Conservation (phyloP, 1,140 invertebrate genomes). For the Platorchestia sp. region DNA sequence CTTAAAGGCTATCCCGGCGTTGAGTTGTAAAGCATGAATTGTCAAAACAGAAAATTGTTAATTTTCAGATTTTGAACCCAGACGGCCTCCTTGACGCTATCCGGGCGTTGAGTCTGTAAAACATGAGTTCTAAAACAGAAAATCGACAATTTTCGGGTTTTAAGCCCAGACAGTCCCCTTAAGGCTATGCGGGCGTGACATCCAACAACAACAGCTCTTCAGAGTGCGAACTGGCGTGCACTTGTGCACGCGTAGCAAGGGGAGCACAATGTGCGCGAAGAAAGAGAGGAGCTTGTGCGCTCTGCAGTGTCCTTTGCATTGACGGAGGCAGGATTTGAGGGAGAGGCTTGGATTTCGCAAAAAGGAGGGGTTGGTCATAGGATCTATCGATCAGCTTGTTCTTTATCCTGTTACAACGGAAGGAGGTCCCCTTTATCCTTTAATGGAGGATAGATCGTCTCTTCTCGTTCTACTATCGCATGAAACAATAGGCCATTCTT, state of each 20-base stretch:
- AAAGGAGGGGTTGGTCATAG: background rate
- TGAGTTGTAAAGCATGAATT: no score
- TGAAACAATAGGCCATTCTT: no score
- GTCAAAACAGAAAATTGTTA: no score
- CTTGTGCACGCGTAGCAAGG: background rate
- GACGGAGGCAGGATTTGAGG: background rate
- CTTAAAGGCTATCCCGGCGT: background rate
- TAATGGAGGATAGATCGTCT: background rate
- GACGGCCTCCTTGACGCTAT: no score
- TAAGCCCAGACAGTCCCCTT: no score
- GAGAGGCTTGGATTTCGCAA: background rate
- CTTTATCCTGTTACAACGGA: background rate
- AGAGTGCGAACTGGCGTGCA: background rate
- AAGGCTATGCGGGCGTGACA: background rate
- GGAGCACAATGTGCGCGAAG: background rate
- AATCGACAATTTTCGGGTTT: no score
- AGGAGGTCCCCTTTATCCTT: background rate
- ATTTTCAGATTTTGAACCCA: no score
- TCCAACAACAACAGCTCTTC: background rate
- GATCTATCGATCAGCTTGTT: background rate
- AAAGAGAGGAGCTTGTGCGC: background rate
- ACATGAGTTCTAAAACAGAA: no score
- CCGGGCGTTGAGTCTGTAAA: no score
- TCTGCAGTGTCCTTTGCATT: background rate
- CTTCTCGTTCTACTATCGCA: no score